Evolutionary conservation across 2,888 invertebrate genomes (phyloP), one percentile per base, ranked within the genome.

Genomic region (Aethes cnicana): DNA sequence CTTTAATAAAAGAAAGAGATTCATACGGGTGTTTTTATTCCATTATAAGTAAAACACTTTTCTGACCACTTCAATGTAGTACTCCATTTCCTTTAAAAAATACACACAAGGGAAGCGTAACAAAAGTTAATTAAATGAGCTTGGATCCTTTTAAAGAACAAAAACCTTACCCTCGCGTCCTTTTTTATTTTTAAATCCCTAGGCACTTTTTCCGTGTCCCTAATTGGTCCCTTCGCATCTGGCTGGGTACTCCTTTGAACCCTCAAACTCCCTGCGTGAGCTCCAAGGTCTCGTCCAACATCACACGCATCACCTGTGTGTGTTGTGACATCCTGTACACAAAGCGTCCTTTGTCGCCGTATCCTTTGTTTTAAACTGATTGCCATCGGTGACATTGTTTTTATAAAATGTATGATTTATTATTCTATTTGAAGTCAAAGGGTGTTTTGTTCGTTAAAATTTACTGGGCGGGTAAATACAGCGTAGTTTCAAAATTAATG

Each of bases 311-410:
- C 21, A 41, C 2, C 2, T 46, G 8, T 8, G 26, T 43, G 9
- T 36, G 28, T 17, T 25, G 32, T 18, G 9, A 37, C 50, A 50
- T 44, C 44, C 43, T 52, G 50, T 44, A 30, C 25, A 44, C 50
- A 37, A 25, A 52, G 32, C 32, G 8, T 23, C 36, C 44, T 52
- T 52, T 52, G 50, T 50, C 37, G 14, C 4, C 21, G 36, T 16
- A 25, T 32, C 37, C 23, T 52, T 52, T 52, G 50, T 52, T 52
- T 52, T 32, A 44, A 25, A 23, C 17, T 30, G 50, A 52, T 52
- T 32, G 44, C 23, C 18, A 52, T 52, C 50, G 30, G 50, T 44
- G 18, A 52, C 37, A 14, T 9, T 25, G 36, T 43, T 32, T 32
- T 28, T 8, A n/a, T 12, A 16, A 48, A 39, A 50, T 44, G 37